phyloP scores from a whole-genome alignment of 2,113 vertebrate genomes.

The Gorsachius goisagi region DNA sequence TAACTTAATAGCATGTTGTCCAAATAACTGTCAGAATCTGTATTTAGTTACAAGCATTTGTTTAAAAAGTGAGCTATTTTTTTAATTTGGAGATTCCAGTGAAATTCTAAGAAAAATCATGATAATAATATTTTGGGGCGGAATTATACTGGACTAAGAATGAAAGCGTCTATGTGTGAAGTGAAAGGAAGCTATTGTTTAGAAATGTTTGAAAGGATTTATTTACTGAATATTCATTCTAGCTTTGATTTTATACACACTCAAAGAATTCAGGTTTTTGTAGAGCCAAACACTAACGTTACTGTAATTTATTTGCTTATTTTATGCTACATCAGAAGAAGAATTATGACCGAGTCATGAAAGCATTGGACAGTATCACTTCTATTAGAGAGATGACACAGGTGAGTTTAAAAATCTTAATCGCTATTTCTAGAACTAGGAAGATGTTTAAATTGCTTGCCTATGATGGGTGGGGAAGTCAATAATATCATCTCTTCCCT shows the following conservation, averaged over 20 bases:
- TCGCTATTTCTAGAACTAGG: background rate
- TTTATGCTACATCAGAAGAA: constrained; percentile 80
- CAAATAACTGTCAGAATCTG: background rate
- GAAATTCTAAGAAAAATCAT: background rate
- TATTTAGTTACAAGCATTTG: background rate
- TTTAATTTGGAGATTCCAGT: background rate
- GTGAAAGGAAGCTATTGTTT: background rate
- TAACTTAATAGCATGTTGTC: background rate
- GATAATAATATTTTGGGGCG: background rate
- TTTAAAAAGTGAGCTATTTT: background rate
- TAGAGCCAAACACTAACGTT: background rate
- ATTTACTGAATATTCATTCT: background rate
- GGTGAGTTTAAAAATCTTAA: constrained; percentile 65
- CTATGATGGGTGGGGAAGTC: background rate
- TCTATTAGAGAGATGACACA: constrained; percentile 94
- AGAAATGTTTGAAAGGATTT: background rate
- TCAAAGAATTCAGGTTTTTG: background rate
- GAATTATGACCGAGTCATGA: constrained; percentile 91
- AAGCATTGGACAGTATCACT: constrained; percentile 89
- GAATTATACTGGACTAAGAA: background rate
- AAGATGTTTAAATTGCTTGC: background rate
- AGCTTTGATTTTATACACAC: background rate
- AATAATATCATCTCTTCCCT: background rate
- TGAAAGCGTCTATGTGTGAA: background rate
- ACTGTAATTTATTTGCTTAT: background rate